Evolutionary conservation across 2,113 vertebrate genomes (phyloP), one percentile per base, ranked within the genome.

Genomic region (Xiphorhynchus elegans): DNA sequence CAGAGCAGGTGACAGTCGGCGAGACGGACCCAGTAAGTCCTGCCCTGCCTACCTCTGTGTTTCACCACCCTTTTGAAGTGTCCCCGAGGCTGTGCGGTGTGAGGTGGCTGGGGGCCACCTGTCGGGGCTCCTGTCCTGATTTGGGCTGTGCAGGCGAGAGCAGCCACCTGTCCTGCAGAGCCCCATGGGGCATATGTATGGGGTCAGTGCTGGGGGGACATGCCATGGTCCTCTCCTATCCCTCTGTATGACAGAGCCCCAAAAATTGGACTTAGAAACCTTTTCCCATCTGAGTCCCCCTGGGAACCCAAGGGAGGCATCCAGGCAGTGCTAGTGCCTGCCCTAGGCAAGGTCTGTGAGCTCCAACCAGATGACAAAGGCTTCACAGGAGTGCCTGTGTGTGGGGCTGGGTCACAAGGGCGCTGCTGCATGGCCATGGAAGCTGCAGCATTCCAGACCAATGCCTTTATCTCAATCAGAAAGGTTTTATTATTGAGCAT

Each of bases 1-100:
- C 99, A 63, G 99, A 99, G 98, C 99, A 99, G 98, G 99, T 99
- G 98, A 99, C 99, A 69, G 98, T 99, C 96, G 99, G 99, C 86
- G 98, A 99, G 98, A 98, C 98, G 69, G 98, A 99, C 97, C 98
- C 99, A 98, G 99, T 99, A 98, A 99, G 99, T 99, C 26, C 87
- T 79, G 35, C 79, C 67, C 76, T 37, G 29, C 77, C 82, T 53
- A 52, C 69, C 31, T 37, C 68, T 10, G 0, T 55, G 62, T 3
- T 35, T 52, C 37, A 40, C 3, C 33, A 40, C 3, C 33, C 49
- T 17, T 12, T 2, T 8, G 31, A 44, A 21, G 4, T 3, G 6
- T 33, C 39, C 55, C 55, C 1, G 0, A 78, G 44, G 35, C 39
- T 1, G 0, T 11, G 24, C 44, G 37, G 4, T 2, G 1, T 0